These are phyloP conservation scores for Agonopterix subpropinquella DNA, from an alignment of 2,888 invertebrate species.

Conservation along the genomic window DNA sequence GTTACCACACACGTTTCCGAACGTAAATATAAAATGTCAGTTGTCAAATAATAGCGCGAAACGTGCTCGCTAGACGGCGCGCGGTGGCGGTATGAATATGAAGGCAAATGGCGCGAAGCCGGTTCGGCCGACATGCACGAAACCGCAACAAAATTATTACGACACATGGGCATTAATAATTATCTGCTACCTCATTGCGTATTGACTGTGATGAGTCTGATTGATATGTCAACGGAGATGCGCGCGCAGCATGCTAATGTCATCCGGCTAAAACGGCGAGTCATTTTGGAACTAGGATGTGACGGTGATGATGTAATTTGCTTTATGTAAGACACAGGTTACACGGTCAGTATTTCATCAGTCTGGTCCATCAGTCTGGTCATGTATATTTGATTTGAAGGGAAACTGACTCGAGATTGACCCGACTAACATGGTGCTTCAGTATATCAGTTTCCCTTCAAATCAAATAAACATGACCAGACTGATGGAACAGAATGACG, in stretches of 20 bases:
- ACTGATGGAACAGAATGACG: too few species aligned
- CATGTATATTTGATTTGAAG: too few species aligned
- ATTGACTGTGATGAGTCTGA: conserved; percentile 14
- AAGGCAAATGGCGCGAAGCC: conserved; percentile 10
- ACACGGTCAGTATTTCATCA: too few species aligned
- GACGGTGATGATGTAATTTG: too few species aligned
- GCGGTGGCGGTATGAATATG: conserved; percentile 35
- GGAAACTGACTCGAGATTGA: too few species aligned
- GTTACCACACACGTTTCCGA: conserved; percentile 4
- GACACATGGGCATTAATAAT: neutral
- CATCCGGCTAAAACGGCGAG: too few species aligned
- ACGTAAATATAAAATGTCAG: conserved; percentile 18
- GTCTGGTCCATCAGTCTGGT: too few species aligned
- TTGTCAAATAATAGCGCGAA: conserved; percentile 31
- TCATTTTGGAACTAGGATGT: too few species aligned
- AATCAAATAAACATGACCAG: too few species aligned
- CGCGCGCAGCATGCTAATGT: conserved; percentile 6
- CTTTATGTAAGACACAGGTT: too few species aligned
- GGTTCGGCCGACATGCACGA: neutral
- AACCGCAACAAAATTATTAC: neutral
- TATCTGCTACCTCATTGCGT: conserved; percentile 14
- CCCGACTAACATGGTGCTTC: too few species aligned
- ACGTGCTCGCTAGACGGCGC: conserved; percentile 29
- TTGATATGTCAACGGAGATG: conserved; percentile 18
- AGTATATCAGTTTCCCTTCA: too few species aligned